These are phyloP conservation scores for Pseudopipra pipra DNA, from an alignment of 2,113 vertebrate species.

Conservation along the genomic window DNA sequence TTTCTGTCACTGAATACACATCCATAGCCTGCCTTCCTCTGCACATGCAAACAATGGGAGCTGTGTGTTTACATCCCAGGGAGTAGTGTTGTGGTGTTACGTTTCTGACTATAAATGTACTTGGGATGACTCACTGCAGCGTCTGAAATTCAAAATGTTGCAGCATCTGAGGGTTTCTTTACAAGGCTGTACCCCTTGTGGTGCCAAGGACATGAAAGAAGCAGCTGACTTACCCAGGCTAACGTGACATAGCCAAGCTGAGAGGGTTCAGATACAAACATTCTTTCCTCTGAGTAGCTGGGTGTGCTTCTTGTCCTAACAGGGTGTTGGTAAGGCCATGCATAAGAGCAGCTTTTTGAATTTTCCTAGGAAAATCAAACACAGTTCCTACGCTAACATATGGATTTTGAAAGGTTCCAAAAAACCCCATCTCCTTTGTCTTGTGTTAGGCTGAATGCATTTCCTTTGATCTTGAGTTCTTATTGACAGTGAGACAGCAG, in stretches of 20 bases:
- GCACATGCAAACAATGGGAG: not conserved
- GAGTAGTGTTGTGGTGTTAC: not conserved
- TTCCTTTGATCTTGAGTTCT: constrained; percentile 16
- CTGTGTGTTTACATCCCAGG: not conserved
- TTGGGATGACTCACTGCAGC: not conserved
- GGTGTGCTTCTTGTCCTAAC: not conserved
- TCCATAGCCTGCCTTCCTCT: not conserved
- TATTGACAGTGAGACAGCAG: not conserved
- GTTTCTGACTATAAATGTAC: not conserved
- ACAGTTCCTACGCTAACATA: not conserved
- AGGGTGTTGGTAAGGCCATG: not conserved
- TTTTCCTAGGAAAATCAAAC: not conserved
- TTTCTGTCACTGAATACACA: not conserved
- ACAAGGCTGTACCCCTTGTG: not conserved
- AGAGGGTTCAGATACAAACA: not conserved
- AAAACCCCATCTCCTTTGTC: not conserved
- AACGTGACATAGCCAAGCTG: not conserved
- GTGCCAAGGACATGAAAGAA: not conserved
- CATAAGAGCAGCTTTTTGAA: not conserved
- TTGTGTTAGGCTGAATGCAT: not conserved
- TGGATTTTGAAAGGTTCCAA: not conserved
- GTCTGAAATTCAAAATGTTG: not conserved
- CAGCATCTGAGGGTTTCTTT: not conserved
- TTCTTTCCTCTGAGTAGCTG: not conserved
- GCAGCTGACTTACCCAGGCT: not conserved